A percentile compares a stretch with the other conserved stretches of the same genome.
Evolutionary conservation across 64 coral and sea anemone genomes (phyloP).

Genomic region (Montipora foliosa): DNA sequence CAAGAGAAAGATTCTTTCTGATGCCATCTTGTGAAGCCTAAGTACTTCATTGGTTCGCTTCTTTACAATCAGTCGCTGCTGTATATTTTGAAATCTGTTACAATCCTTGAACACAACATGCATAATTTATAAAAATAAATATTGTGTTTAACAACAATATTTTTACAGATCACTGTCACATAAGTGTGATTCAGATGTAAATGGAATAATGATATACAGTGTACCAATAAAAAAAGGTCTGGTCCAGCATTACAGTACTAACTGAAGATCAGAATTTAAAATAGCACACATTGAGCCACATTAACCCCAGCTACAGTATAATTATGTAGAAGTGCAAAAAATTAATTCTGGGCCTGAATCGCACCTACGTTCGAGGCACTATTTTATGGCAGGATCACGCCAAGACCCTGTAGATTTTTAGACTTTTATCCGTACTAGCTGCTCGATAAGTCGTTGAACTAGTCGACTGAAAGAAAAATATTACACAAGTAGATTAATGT

Average conservation of each 20-base stretch:
- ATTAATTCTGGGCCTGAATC: background rate
- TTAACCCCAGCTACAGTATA: background rate
- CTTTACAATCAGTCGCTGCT: conserved; percentile 2
- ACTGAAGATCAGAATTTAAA: background rate
- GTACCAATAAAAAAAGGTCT: background rate
- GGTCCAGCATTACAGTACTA: background rate
- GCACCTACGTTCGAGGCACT: too few relatives aligned
- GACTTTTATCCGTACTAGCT: too few relatives aligned
- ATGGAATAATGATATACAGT: background rate
- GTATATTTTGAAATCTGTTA: conserved; percentile 54
- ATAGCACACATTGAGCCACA: background rate
- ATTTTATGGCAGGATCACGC: too few relatives aligned
- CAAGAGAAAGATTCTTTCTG: conserved; percentile 24
- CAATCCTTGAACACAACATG: conserved; percentile 54
- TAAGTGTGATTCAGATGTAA: too few relatives aligned
- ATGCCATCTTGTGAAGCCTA: conserved; percentile 12
- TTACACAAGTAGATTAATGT: too few relatives aligned
- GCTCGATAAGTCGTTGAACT: too few relatives aligned
- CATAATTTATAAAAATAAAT: background rate
- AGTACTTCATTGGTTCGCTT: background rate
- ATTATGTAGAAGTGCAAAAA: background rate
- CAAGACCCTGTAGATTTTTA: too few relatives aligned
- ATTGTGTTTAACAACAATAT: background rate
- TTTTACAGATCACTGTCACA: background rate
- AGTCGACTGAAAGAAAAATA: too few relatives aligned